Conservation (phyloP, 2,797 vertebrate genomes). For the Borostomias antarcticus region DNA sequence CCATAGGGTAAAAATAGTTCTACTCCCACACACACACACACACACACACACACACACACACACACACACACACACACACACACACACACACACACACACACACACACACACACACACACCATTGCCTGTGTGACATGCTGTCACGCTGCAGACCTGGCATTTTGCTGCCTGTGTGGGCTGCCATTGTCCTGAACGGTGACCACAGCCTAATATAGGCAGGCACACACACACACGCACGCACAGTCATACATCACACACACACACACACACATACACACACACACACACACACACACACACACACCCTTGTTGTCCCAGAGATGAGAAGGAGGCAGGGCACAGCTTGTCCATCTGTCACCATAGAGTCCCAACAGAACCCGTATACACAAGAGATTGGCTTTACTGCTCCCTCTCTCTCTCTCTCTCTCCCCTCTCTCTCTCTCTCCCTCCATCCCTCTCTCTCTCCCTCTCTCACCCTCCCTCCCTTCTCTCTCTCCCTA, state of each 20-base stretch:
- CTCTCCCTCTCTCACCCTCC: background rate
- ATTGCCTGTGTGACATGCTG: no score
- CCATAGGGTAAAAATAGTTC: slow-evolving; percentile 43
- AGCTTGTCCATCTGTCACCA: slow-evolving; percentile 43
- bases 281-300: background rate
- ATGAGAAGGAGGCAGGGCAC: slow-evolving; percentile 8
- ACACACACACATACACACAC: slow-evolving; percentile 4
- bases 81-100: background rate
- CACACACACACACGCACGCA: no score
- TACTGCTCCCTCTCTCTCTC: slow-evolving; percentile 8
- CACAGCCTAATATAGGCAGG: background rate
- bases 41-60: background rate
- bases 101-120: background rate
- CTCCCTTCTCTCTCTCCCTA: background rate
- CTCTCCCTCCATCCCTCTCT: background rate
- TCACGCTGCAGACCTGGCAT: background rate
- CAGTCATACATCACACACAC: no score
- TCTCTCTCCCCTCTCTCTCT: slow-evolving; percentile 1
- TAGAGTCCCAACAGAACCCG: slow-evolving; percentile 19
- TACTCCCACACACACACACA: no score
- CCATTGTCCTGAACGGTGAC: background rate
- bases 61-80: no score
- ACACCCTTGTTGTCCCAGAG: background rate
- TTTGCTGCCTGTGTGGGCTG: background rate
- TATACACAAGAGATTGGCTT: slow-evolving; percentile 12